These are phyloP conservation scores for Poeciliopsis prolifica DNA, from an alignment of 2,113 vertebrate genomes.

Conservation along the genomic window DNA sequence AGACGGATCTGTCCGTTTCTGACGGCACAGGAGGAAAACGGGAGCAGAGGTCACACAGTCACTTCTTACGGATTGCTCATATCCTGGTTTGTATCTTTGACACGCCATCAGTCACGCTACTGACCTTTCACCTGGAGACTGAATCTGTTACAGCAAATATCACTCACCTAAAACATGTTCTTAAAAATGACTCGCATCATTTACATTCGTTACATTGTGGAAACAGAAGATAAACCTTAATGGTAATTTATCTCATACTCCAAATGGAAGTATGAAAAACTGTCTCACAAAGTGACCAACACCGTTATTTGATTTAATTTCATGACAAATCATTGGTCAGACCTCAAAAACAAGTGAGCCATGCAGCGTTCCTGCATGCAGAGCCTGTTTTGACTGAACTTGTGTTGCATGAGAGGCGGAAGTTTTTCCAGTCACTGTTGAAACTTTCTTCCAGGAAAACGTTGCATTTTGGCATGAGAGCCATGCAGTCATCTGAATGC, in stretches of 20 bases:
- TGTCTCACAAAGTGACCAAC: conserved; percentile 28
- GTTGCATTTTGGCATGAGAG: conserved; percentile 16
- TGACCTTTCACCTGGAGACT: conserved; percentile 5
- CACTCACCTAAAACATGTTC: background rate
- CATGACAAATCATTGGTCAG: conserved; percentile 53
- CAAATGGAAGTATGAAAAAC: conserved; percentile 11
- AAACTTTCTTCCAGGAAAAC: conserved; percentile 60
- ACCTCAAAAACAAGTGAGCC: conserved; percentile 49
- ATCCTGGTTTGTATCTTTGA: conserved; percentile 33
- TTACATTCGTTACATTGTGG: background rate
- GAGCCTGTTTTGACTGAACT: conserved; percentile 49
- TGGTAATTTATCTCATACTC: conserved; percentile 22
- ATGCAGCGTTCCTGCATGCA: conserved; percentile 29
- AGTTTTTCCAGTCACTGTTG: conserved; percentile 45
- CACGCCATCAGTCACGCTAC: conserved; percentile 38
- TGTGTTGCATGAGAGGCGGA: conserved; percentile 55
- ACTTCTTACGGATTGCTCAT: conserved; percentile 38
- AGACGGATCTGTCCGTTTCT: conserved; percentile 46
- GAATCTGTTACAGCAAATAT: background rate
- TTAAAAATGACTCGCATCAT: background rate
- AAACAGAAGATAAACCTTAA: background rate
- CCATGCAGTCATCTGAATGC: conserved; percentile 25
- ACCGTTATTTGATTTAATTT: conserved; percentile 10
- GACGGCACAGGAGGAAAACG: background rate
- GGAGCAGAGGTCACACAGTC: conserved; percentile 22